phyloP scores from a whole-genome alignment of 1,140 invertebrate genomes.

The Aphaenogaster ashmeadi region DNA sequence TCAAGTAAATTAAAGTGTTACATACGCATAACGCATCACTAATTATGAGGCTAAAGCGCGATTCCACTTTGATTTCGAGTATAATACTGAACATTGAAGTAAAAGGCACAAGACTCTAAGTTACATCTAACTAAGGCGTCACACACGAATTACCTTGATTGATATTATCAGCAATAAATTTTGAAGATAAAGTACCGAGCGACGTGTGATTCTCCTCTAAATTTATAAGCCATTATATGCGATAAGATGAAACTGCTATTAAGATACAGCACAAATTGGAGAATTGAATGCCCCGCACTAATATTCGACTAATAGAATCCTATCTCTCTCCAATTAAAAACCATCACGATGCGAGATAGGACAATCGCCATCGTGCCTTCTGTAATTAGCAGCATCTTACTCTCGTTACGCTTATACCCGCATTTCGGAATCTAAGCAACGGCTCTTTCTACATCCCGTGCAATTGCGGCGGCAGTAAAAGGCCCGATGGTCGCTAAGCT shows the following conservation, averaged over 20 bases:
- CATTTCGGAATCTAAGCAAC: conserved; percentile 29
- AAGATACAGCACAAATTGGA: conserved; percentile 8
- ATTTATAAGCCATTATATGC: conserved; percentile 39
- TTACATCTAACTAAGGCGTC: background rate
- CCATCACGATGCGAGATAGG: conserved; percentile 25
- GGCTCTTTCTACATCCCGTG: background rate
- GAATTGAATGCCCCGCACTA: background rate
- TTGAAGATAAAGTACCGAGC: conserved; percentile 24
- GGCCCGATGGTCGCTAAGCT: conserved; percentile 66
- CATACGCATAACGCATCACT: background rate
- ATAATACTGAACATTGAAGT: background rate
- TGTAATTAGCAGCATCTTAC: conserved; percentile 32
- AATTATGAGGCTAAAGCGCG: background rate
- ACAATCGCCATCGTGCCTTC: conserved; percentile 9
- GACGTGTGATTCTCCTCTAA: background rate
- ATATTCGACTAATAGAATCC: conserved; percentile 24
- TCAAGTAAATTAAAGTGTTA: background rate
- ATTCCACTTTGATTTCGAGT: conserved; percentile 26
- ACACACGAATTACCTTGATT: conserved; percentile 7
- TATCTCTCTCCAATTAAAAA: conserved; percentile 42
- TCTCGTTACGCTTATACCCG: conserved; percentile 15
- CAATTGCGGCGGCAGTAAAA: conserved; percentile 34
- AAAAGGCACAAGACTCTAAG: background rate
- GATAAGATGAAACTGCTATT: conserved; percentile 27
- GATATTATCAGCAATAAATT: background rate